Conservation (phyloP, 2,888 invertebrate species). For the Synanthedon formicaeformis region DNA sequence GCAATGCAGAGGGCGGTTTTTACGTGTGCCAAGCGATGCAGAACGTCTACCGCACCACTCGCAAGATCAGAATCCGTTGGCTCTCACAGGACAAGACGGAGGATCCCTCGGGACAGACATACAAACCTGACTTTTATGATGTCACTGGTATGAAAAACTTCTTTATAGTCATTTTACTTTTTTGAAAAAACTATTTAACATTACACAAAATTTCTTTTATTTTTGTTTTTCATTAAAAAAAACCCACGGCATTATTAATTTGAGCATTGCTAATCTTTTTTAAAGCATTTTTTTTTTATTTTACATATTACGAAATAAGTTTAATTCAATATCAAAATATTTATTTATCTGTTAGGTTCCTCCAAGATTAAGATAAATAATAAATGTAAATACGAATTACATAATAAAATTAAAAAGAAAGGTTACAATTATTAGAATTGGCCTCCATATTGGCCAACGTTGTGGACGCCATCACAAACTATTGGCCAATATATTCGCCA, state of each 20-base stretch:
- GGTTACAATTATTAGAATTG: too few relatives aligned
- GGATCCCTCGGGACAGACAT: constrained; percentile 76
- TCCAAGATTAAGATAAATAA: too few relatives aligned
- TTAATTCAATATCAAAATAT: too few relatives aligned
- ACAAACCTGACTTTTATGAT: constrained; percentile 92
- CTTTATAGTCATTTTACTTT: background rate
- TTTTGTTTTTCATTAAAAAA: background rate
- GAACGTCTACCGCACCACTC: constrained; percentile 88
- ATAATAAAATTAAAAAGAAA: background rate
- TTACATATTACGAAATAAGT: too few relatives aligned
- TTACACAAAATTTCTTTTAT: too few relatives aligned
- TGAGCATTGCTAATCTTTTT: too few relatives aligned
- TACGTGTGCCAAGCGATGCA: constrained; percentile 91
- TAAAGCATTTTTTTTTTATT: too few relatives aligned
- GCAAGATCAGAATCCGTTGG: constrained; percentile 91
- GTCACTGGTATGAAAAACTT: constrained; percentile 72
- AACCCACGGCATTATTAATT: background rate
- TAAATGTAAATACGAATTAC: too few relatives aligned
- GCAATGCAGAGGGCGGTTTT: constrained; percentile 89
- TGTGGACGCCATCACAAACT: too few relatives aligned
- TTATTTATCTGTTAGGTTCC: too few relatives aligned
- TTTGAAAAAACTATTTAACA: background rate
- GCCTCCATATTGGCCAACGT: too few relatives aligned
- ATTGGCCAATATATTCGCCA: too few relatives aligned
- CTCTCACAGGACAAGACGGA: constrained; percentile 79